phyloP scores from a whole-genome alignment of 2,113 vertebrate genomes.

The Theristicus caerulescens region DNA sequence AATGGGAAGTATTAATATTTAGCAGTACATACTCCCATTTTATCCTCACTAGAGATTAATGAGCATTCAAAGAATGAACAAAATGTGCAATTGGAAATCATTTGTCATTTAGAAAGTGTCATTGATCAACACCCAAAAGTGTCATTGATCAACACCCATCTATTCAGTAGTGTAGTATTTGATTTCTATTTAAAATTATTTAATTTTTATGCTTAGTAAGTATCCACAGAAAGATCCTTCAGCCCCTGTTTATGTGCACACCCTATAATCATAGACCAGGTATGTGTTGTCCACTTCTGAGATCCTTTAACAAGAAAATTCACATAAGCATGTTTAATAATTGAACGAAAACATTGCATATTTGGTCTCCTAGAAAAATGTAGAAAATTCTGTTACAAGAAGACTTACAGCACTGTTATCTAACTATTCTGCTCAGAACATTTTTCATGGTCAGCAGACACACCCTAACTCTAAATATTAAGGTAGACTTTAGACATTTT shows the following conservation, averaged over 20 bases:
- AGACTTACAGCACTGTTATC: background rate
- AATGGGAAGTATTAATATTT: constrained; percentile 4
- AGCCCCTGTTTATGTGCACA: background rate
- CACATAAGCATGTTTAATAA: background rate
- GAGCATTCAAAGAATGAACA: background rate
- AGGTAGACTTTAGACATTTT: background rate
- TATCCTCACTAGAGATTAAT: background rate
- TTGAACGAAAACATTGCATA: background rate
- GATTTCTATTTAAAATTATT: background rate
- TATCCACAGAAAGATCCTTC: background rate
- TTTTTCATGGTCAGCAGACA: background rate
- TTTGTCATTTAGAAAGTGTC: background rate
- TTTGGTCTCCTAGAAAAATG: background rate
- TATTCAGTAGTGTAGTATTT: background rate
- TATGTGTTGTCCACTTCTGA: background rate
- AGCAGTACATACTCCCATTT: background rate
- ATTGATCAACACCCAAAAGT: background rate
- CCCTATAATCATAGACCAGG: background rate
- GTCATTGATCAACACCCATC: background rate
- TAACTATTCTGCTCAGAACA: background rate
- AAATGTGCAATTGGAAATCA: background rate
- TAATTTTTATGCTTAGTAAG: background rate
- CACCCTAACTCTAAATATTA: background rate
- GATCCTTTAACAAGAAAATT: background rate
- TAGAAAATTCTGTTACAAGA: background rate